Evolutionary conservation across 37 sponge, comb jelly and placozoan genomes (phyloP), one percentile per base, ranked within the genome.

Genomic region (Aphrocallistes beatrix): DNA sequence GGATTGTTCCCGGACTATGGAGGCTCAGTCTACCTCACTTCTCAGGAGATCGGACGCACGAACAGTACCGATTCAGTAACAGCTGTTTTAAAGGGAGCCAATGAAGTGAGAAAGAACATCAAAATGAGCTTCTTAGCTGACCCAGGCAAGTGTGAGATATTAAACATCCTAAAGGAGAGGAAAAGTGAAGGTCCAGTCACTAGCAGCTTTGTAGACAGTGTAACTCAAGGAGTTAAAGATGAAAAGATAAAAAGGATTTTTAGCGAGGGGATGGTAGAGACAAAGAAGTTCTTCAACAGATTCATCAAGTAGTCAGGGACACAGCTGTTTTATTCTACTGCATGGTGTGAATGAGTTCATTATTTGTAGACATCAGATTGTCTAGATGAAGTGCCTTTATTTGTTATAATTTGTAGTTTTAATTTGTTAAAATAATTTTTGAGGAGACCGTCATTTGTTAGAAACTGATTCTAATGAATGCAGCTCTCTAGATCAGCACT

Each of bases 81-180:
- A 30, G 75, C 10, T 60, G 28, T 60, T 6, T 13, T 60, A 60
- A 60, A 19, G 3, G 75, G 75, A 13, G n/a, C 10, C 1, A 60
- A 60, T 13, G 75, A 60, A 60, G 75, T 60, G 75, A 60, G 75
- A 60, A 60, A 60, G n/a, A 19, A 19, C 10, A 60, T 60, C 10
- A 60, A 60, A 60, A 60, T 60, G 75, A 60, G 75, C 75, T 60
- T 60, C 21, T n/a, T n/a, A n/a, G 75, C n/a, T 28, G 75, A 60
- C 75, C 75, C 75, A 60, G 75, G 75, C 6, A 30, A 60, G 75
- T 60, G 3, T 60, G 75, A 60, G 75, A 60, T 60, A 25, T 30
- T 60, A 8, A 13, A 30, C 75, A 60, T 60, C n/a, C 75, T 60
- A 60, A 3, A 30, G 34, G 75, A 60, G 75, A 3, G 75, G n/a